These are phyloP conservation scores for Ophiothrix spiculata DNA, from an alignment of 35 echinoderm and acorn worm genomes.

Conservation along the genomic window DNA sequence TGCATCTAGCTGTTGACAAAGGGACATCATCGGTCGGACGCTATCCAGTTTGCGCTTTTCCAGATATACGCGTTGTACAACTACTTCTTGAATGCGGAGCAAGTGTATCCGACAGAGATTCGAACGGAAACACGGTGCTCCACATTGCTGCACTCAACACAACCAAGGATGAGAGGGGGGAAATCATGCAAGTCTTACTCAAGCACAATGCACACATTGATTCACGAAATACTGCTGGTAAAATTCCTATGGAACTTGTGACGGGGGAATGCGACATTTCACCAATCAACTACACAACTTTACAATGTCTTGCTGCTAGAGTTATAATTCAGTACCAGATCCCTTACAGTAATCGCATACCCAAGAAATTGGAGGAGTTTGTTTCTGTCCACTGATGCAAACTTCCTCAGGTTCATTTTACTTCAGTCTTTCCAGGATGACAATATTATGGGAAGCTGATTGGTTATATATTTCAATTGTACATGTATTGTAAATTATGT, in stretches of 20 bases:
- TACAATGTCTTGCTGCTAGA: conserved; percentile 78
- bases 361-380: conserved; percentile 75
- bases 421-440: no score
- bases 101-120: conserved; percentile 47
- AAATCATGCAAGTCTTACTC: conserved; percentile 69
- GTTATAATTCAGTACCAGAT: conserved; percentile 62
- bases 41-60: conserved; percentile 93
- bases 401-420: no score
- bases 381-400: conserved; percentile 58
- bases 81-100: conserved; percentile 85
- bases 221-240: conserved; percentile 57
- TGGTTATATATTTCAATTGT: no score
- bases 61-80: conserved; percentile 68
- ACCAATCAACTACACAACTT: conserved; percentile 80
- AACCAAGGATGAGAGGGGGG: conserved; percentile 32
- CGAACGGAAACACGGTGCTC: conserved; percentile 68
- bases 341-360: conserved; percentile 70
- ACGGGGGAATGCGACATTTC: conserved; percentile 65
- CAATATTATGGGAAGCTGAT: no score
- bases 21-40: conserved; percentile 86
- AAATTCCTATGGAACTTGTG: conserved; percentile 73
- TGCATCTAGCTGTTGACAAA: conserved; percentile 86
- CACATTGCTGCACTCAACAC: conserved; percentile 69
- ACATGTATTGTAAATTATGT: no score
- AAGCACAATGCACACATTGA: conserved; percentile 80